Evolutionary conservation across 2,888 invertebrate species (phyloP), one percentile per base, ranked within the genome.

Genomic region (Halictus quadricinctus): DNA sequence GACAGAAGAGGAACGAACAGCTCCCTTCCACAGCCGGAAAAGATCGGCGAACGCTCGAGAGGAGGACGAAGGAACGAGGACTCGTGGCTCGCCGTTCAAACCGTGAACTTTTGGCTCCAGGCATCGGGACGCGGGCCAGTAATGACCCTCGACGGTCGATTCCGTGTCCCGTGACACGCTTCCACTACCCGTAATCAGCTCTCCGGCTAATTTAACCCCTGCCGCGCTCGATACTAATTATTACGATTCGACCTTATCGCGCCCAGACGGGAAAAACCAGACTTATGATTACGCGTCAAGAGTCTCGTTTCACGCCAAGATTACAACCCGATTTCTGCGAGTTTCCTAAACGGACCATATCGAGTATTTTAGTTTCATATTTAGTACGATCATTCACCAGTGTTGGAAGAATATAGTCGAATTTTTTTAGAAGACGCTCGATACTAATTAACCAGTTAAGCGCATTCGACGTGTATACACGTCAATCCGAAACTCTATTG

Each of bases 31-130:
- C 64, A 29, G 64, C 18, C 64, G 64, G 29, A 29, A 64, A 64
- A 64, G 64, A 64, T 64, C 64, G 25, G 76, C 74, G n/a, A 76
- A 60, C n/a, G 43, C 43, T 43, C 43, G 41, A 13, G 69, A 69
- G 69, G 69, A 64, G 77, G 54, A 21, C 21, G 36, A 25, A 69
- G 43, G n/a, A 69, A 50, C 66, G 76, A 46, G 48, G 76, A 54
- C 69, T 69, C 64, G 79, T 76, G 81, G 69, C 73, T 78, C 83
- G 72, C 72, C 79, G 83, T 81, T 36, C 36, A 43, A 88, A 82
- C 84, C 84, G 87, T 91, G 92, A 92, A 92, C 92, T 91, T 90
- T 91, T 88, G 88, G 90, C 91, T 92, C 87, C 90, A 88, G 90
- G 87, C 87, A 76, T 78, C 77, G 77, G 74, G 76, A 78, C 83